A percentile compares a stretch with the other conserved stretches of the same genome.
These are phyloP conservation scores for Schizopygopsis malacanthus DNA, from an alignment of 2,797 vertebrate genomes.

Conservation along the genomic window DNA sequence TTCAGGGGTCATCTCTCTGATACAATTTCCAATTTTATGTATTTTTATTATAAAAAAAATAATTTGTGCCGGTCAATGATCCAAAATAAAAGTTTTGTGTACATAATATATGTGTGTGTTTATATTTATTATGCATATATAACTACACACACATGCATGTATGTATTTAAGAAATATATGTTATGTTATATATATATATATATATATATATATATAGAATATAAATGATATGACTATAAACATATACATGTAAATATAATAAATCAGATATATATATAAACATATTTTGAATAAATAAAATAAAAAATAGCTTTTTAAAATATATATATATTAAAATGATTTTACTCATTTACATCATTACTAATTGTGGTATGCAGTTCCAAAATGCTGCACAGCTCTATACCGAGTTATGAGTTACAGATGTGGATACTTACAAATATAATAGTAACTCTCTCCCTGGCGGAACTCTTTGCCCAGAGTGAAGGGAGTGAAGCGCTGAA, in stretches of 20 bases:
- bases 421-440: slow-evolving; percentile 87
- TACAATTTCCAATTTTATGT: background rate
- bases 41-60: background rate
- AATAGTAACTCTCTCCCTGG: slow-evolving; percentile 93
- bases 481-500: slow-evolving; percentile 95
- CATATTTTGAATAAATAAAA: background rate
- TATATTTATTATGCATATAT: too few relatives aligned
- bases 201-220: background rate
- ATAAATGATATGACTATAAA: too few relatives aligned
- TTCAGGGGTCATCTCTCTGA: background rate
- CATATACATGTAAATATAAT: background rate
- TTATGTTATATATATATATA: background rate
- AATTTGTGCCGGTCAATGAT: too few relatives aligned
- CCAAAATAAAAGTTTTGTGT: too few relatives aligned
- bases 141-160: background rate
- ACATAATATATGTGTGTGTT: too few relatives aligned
- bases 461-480: slow-evolving; percentile 93
- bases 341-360: background rate
- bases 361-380: background rate
- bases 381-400: background rate
- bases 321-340: background rate
- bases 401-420: background rate
- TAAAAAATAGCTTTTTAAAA: background rate
- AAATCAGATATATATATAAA: background rate
- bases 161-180: background rate